Conservation (phyloP, 1,140 invertebrate species). For the Drosophila pectinifera region DNA sequence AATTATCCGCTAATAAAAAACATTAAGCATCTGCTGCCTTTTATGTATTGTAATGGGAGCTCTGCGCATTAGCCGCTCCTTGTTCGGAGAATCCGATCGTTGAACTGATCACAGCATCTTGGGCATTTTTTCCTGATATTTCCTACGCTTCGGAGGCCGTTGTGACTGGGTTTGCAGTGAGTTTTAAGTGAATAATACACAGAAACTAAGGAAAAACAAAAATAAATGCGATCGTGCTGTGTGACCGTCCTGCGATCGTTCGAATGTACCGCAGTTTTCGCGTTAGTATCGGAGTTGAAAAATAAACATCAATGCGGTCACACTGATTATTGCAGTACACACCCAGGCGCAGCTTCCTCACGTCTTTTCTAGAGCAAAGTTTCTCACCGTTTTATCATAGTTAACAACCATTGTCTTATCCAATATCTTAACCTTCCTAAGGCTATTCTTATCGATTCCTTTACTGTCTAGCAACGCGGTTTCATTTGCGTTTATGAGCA, state of each 20-base stretch:
- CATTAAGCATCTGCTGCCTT: slow-evolving; percentile 20
- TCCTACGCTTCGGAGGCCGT: neutral
- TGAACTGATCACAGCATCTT: slow-evolving; percentile 32
- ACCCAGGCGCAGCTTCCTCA: no score
- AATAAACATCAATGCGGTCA: neutral
- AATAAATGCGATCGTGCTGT: slow-evolving; percentile 41
- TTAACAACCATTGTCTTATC: no score
- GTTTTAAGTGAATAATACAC: slow-evolving; percentile 41
- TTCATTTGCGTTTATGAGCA: no score
- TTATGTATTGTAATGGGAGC: slow-evolving; percentile 36
- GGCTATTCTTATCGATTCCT: no score
- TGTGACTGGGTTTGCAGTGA: neutral
- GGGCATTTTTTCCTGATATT: neutral
- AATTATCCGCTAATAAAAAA: slow-evolving; percentile 31
- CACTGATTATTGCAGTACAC: no score
- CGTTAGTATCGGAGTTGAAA: neutral
- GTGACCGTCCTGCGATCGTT: slow-evolving; percentile 4
- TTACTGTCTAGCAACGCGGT: no score
- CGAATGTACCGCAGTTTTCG: neutral
- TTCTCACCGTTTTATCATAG: no score
- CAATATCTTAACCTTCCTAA: no score
- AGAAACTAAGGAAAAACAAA: slow-evolving; percentile 54
- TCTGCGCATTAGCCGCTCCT: slow-evolving; percentile 19
- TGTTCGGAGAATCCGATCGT: slow-evolving; percentile 2
- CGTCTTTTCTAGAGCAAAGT: no score